Base-by-base conservation (phyloP, 2,113 vertebrate genomes). In the Bufo bufo region DNA sequence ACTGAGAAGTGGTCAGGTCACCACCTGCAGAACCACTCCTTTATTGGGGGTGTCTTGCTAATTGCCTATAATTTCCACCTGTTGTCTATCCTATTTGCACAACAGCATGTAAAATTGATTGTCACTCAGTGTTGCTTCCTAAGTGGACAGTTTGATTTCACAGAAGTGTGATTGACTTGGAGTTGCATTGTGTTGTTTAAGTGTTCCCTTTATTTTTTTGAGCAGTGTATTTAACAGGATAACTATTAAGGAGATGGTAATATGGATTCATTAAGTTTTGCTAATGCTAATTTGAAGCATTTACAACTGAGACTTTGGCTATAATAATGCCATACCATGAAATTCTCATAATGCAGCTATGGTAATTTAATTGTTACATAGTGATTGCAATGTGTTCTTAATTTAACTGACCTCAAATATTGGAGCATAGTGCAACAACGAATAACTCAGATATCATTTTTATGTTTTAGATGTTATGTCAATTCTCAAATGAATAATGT, bases 291-390 rank as follows among this genome's bases (percentile, higher is more conserved):
- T 84, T 23, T 84, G 63, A 14, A 54, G 14, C 65, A 84, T 84
- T 84, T 71, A 49, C 54, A n/a, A 45, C 61, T 52, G 61, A 66
- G 82, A 71, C 49, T 54, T 71, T 33, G 3, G n/a, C 49, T 84
- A 54, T 54, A 66, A 83, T 83, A 69, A n/a, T 19, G 8, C 82
- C 43, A 16, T 69, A 71, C 49, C 49, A 84, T 84, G 50, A 84
- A 84, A 52, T 23, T 52, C 19, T 84, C 49, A 83, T 71, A 84
- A 84, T 47, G 59, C 72, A 54, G 74, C 12, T 16, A 78, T 77
- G 47, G 59, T 65, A 79, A 86, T 78, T 86, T 86, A 65, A 86
- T 78, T 86, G 59, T 23, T 14, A 86, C 59, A 86, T 66, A 61
- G 58, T 86, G 58, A 86, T 66, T 78, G 75, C 47, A 86, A 65